phyloP scores from a whole-genome alignment of 2,113 vertebrate species.

The Oncorhynchus mykiss region DNA sequence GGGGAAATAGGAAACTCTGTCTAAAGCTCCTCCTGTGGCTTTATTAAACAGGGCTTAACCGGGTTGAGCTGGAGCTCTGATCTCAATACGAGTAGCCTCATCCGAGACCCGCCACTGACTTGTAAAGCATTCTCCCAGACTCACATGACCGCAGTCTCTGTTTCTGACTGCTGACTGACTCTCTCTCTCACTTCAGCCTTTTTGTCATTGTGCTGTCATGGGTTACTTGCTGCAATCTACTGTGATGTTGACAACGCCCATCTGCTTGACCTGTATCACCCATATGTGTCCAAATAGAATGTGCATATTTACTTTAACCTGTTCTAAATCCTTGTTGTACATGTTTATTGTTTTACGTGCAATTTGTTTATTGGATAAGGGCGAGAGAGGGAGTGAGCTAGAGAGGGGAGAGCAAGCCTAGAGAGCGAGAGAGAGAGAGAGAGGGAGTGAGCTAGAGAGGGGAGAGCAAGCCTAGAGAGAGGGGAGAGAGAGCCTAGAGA shows the following conservation, averaged over 20 bases:
- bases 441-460: too few species aligned
- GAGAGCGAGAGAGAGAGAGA: too few species aligned
- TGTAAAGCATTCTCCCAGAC: slow-evolving; percentile 66
- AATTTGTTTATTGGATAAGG: not conserved
- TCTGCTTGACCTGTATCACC: not conserved
- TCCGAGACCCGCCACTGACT: slow-evolving; percentile 52
- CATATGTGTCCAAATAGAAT: not conserved
- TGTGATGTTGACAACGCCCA: slow-evolving; percentile 33
- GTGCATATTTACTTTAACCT: not conserved
- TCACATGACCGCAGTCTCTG: slow-evolving; percentile 61
- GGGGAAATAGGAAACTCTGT: slow-evolving; percentile 27
- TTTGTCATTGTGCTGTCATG: slow-evolving; percentile 41
- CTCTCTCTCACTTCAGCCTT: slow-evolving; percentile 8
- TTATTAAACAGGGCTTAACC: slow-evolving; percentile 41
- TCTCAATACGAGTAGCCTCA: slow-evolving; percentile 70
- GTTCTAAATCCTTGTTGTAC: not conserved
- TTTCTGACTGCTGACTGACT: slow-evolving; percentile 46
- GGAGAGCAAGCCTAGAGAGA: too few species aligned
- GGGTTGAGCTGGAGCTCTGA: slow-evolving; percentile 63
- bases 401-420: too few species aligned
- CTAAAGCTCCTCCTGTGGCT: slow-evolving; percentile 6
- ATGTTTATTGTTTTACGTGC: not conserved
- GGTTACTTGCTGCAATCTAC: slow-evolving; percentile 32
- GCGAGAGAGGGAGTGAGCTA: too few species aligned
- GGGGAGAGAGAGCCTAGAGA: too few species aligned